Evolutionary conservation across 2,113 vertebrate genomes (phyloP).

Genomic region (Cyanoramphus novaezelandiae): DNA sequence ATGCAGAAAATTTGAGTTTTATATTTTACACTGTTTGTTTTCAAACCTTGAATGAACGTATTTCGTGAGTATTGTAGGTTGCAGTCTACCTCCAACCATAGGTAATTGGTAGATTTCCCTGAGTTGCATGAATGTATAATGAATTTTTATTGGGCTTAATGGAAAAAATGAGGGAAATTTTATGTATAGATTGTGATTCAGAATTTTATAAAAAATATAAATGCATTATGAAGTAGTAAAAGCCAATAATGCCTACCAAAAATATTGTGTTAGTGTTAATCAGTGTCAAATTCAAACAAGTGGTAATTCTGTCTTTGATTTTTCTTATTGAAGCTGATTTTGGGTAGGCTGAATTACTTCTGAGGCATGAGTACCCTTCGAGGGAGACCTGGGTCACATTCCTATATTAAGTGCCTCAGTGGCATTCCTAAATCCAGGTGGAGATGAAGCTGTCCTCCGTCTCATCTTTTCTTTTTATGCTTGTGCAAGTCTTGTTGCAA

Average conservation of each 20-base stretch:
- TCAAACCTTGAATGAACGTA: background rate
- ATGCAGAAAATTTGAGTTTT: background rate
- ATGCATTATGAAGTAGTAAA: background rate
- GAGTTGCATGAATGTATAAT: background rate
- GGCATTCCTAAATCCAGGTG: background rate
- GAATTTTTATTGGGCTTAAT: background rate
- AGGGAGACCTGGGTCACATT: background rate
- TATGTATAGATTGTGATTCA: background rate
- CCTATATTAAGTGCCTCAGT: background rate
- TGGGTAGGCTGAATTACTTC: background rate
- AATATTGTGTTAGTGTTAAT: background rate
- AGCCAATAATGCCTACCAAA: background rate
- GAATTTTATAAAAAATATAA: background rate
- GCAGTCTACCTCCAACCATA: background rate
- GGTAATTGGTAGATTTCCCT: background rate
- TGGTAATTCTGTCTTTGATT: background rate
- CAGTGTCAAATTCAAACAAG: background rate
- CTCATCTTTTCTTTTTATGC: background rate
- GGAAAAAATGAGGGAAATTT: background rate
- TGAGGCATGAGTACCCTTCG: background rate
- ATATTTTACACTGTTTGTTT: background rate
- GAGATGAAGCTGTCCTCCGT: background rate
- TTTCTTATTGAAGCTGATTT: background rate
- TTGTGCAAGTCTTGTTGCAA: background rate
- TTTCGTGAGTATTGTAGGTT: background rate